Evolutionary conservation across 1,140 invertebrate species (phyloP).

Genomic region (Lysiphlebus fabarum): DNA sequence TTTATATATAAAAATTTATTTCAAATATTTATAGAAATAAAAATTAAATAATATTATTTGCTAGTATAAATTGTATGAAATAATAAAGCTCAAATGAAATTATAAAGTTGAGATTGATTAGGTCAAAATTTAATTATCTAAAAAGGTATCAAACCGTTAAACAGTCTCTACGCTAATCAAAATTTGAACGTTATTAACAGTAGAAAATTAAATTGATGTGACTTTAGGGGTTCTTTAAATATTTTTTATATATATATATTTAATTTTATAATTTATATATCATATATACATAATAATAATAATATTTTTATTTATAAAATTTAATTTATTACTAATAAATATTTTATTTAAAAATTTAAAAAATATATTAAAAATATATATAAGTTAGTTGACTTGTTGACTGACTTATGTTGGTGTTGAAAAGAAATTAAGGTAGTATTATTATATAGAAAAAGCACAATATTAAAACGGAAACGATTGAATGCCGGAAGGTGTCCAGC

Average conservation of each 20-base stretch:
- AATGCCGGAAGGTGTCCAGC: slow-evolving; percentile 48
- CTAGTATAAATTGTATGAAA: not conserved
- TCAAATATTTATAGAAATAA: slow-evolving; percentile 4
- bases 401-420: too few relatives aligned
- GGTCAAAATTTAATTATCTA: slow-evolving; percentile 57
- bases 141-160: slow-evolving; percentile 59
- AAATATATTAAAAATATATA: too few relatives aligned
- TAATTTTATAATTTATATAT: too few relatives aligned
- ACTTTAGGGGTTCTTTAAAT: slow-evolving; percentile 27
- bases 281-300: too few relatives aligned
- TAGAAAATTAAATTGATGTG: slow-evolving; percentile 35
- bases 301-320: too few relatives aligned
- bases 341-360: too few relatives aligned
- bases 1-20: too few relatives aligned
- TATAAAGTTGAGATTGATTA: slow-evolving; percentile 59
- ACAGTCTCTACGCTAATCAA: slow-evolving; percentile 58
- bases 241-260: too few relatives aligned
- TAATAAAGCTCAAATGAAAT: slow-evolving; percentile 15
- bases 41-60: slow-evolving; percentile 28
- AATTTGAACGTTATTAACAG: slow-evolving; percentile 55
- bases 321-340: too few relatives aligned
- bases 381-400: too few relatives aligned
- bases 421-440: too few relatives aligned
- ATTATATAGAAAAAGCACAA: too few relatives aligned
- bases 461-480: slow-evolving; percentile 50